Evolutionary conservation across 2,113 vertebrate genomes (phyloP).

Genomic region (Ellobius talpinus): DNA sequence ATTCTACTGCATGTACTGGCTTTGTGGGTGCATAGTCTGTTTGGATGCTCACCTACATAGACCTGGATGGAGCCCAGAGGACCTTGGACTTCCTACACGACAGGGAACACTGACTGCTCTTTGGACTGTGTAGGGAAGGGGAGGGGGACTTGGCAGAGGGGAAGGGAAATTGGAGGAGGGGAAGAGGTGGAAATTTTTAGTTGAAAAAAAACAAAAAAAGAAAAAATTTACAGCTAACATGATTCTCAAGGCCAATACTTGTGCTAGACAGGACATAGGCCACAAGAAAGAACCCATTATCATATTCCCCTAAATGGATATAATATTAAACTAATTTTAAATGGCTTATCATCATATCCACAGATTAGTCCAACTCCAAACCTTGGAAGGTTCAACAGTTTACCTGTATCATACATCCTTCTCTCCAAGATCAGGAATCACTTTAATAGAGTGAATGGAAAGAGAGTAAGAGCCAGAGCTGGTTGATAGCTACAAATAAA

Average conservation of each 20-base stretch:
- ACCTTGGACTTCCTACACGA: too few relatives aligned
- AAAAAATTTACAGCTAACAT: neutral
- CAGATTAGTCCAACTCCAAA: neutral
- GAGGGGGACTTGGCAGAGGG: too few relatives aligned
- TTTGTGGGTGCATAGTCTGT: too few relatives aligned
- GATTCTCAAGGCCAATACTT: neutral
- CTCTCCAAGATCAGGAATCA: neutral
- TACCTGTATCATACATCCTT: neutral
- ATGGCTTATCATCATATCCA: neutral
- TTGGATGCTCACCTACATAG: too few relatives aligned
- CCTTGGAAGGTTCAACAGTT: neutral
- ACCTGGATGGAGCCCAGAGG: too few relatives aligned
- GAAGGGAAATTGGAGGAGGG: too few relatives aligned
- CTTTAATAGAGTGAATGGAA: neutral
- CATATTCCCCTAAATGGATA: neutral
- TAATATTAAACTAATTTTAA: neutral
- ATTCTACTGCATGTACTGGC: too few relatives aligned
- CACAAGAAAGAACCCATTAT: neutral
- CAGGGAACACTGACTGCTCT: too few relatives aligned
- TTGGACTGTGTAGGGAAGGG: too few relatives aligned
- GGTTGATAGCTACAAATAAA: neutral
- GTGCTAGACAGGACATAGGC: neutral
- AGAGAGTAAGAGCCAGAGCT: neutral
- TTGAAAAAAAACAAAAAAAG: too few relatives aligned
- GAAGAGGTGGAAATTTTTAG: too few relatives aligned